Conservation (phyloP, 2,888 invertebrate species). For the Drosophila affinis region DNA sequence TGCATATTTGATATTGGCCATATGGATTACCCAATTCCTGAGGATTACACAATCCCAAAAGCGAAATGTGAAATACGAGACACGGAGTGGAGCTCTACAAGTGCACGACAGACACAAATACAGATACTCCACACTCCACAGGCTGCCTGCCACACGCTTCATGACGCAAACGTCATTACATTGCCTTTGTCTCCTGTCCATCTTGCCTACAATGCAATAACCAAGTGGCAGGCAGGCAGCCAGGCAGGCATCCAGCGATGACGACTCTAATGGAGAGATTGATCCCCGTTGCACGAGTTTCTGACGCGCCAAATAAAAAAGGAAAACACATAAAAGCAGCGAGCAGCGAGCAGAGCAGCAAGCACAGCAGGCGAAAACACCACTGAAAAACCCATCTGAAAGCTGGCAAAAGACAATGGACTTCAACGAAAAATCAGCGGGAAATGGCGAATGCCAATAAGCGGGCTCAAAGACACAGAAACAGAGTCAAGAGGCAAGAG, state of each 20-base stretch:
- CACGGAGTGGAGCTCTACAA: conserved; percentile 36
- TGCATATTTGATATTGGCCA: conserved; percentile 52
- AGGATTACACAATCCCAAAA: conserved; percentile 68
- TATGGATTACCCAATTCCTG: conserved; percentile 59
- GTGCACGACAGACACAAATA: conserved; percentile 36
- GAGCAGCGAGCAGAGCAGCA: background rate
- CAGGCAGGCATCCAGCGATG: conserved; percentile 17
- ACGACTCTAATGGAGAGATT: conserved; percentile 46
- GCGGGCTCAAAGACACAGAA: conserved; percentile 4
- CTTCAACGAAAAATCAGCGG: conserved; percentile 31
- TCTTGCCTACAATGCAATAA: conserved; percentile 57
- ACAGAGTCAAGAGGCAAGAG: background rate
- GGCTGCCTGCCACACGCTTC: conserved; percentile 30
- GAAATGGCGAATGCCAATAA: conserved; percentile 43
- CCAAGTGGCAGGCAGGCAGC: conserved; percentile 26
- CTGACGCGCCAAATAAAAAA: conserved; percentile 26
- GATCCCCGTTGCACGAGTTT: conserved; percentile 49
- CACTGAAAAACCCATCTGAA: conserved; percentile 10
- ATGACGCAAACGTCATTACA: conserved; percentile 69
- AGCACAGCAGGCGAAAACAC: conserved; percentile 8
- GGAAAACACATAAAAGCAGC: conserved; percentile 10
- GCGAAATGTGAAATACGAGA: conserved; percentile 64
- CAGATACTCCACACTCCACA: conserved; percentile 48
- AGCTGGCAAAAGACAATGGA: conserved; percentile 40
- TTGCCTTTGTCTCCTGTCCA: conserved; percentile 42